Percentiles rank a stretch among this genome's conserved stretches.
These are phyloP conservation scores for Molothrus ater DNA, from an alignment of 2,797 vertebrate genomes.

Conservation along the genomic window DNA sequence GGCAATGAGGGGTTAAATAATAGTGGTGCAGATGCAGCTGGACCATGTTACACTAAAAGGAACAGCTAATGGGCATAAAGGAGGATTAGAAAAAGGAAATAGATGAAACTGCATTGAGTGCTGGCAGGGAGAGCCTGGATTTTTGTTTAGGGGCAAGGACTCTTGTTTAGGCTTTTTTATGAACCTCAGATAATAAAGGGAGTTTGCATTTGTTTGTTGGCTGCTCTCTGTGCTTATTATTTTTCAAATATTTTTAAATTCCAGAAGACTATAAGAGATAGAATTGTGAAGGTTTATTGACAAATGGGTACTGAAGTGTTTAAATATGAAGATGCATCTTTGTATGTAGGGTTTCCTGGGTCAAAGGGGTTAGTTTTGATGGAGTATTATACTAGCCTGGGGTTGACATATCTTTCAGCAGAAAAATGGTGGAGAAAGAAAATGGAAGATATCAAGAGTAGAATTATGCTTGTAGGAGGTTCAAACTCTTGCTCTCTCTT, in stretches of 20 bases:
- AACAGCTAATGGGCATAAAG: conserved; percentile 54
- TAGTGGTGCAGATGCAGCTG: conserved; percentile 38
- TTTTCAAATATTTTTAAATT: not conserved
- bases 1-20: conserved; percentile 22
- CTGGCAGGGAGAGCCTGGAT: not conserved
- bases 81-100: conserved; percentile 55
- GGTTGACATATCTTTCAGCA: not conserved
- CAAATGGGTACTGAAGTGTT: not conserved
- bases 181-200: not conserved
- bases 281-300: not conserved
- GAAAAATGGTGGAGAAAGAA: not conserved
- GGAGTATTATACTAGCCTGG: not conserved
- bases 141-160: not conserved
- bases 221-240: not conserved
- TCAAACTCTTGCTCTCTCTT: not conserved
- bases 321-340: not conserved
- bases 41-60: conserved; percentile 33
- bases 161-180: not conserved
- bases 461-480: not conserved
- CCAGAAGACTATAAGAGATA: not conserved
- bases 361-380: not conserved
- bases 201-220: not conserved
- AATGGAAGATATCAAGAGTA: not conserved
- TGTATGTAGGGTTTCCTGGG: not conserved
- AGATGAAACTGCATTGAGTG: not conserved